Conservation (phyloP, 2,888 invertebrate genomes). For the Vandiemenella viatica region DNA sequence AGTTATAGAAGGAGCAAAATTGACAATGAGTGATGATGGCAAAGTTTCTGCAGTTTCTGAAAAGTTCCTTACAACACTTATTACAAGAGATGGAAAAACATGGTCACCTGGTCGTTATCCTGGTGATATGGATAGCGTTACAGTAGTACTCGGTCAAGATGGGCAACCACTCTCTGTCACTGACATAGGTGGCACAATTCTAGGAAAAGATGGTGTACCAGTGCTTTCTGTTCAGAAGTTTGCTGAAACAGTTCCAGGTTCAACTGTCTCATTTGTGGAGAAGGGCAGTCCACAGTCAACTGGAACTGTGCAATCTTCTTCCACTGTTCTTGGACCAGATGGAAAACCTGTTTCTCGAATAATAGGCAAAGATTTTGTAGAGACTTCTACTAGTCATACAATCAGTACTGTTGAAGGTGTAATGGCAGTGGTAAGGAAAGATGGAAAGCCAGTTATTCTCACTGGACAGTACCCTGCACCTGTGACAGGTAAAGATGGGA, state of each 20-base stretch:
- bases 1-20: neutral
- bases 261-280: conserved; percentile 21
- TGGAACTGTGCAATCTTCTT: conserved; percentile 16
- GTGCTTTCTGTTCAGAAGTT: conserved; percentile 17
- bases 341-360: conserved; percentile 25
- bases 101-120: neutral
- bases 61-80: neutral
- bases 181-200: conserved; percentile 11
- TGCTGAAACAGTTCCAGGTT: conserved; percentile 17
- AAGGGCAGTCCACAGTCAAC: conserved; percentile 20
- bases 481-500: neutral
- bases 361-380: no score
- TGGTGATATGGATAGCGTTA: neutral
- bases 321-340: conserved; percentile 20
- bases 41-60: neutral
- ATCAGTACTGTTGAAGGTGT: neutral
- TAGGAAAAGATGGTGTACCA: conserved; percentile 23
- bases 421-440: neutral
- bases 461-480: neutral
- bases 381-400: neutral
- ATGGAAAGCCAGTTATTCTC: neutral
- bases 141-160: conserved; percentile 20
- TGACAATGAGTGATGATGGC: neutral
- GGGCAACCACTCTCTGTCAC: conserved; percentile 24
- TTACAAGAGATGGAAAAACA: neutral